Base-by-base conservation (phyloP, 2,113 vertebrate genomes). In the Muntiacus reevesi region DNA sequence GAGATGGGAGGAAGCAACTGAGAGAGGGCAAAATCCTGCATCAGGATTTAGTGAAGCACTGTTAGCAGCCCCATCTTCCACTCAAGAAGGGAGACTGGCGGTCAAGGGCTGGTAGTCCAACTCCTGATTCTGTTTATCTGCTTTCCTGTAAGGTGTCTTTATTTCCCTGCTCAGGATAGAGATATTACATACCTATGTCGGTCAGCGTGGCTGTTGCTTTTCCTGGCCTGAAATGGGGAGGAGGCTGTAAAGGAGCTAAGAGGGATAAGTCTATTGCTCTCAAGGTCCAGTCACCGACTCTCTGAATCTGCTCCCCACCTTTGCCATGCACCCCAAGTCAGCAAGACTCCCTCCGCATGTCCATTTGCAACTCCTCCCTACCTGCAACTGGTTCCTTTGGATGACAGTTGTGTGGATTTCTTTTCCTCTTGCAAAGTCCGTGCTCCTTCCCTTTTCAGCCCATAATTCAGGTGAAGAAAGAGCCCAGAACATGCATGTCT, bases 351-450 rank as follows among this genome's bases (percentile, higher is more conserved):
- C 45, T 47, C 28, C 21, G 7, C 11, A 8, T 17, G 2, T 52
- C 76, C 36, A 17, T 30, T 67, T 55, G 54, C 81, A 54, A 7
- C 45, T 23, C 67, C 33, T 81, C 28, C 52, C 43, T 60, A 40
- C 82, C 71, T 57, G 47, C 7, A 33, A 10, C 94, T 50, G 76
- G 36, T 16, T 74, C 64, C 57, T 87, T 30, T 7, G 59, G 25
- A 28, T 81, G 67, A 82, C 1, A 16, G 47, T 19, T 52, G 43
- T 57, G n/a, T 67, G 15, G 64, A 11, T 97, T 79, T 85, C 7
- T 57, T 96, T 94, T 95, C 50, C 67, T 95, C 81, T 88, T 96
- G 40, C 33, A 92, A 92, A 50, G 36, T 87, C 76, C n/a, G 10
- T 36, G 50, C 71, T 52, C 21, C 17, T 76, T 91, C 94, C 64